These are phyloP conservation scores for Apogon talboti DNA, from an alignment of 2,797 vertebrate species.

Conservation along the genomic window DNA sequence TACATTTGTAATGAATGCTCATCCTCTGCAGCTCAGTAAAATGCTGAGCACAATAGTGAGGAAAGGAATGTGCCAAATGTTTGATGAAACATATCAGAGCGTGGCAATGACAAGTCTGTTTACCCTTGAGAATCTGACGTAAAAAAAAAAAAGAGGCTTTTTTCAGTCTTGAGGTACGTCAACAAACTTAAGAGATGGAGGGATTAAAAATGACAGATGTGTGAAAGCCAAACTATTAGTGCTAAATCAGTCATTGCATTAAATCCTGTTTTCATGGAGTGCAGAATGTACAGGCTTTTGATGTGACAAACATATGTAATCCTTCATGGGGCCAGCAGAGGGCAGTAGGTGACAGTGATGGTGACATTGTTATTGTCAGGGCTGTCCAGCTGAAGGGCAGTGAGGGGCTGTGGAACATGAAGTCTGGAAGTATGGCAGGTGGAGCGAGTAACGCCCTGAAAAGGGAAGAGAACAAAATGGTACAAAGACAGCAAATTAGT, in stretches of 20 bases:
- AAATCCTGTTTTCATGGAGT: conserved; percentile 41
- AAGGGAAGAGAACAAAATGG: conserved; percentile 62
- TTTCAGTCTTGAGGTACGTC: neutral
- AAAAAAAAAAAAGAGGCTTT: conserved; percentile 32
- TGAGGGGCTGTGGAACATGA: conserved; percentile 29
- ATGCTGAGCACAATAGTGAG: conserved; percentile 25
- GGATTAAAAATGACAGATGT: conserved; percentile 46
- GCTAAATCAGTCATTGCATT: conserved; percentile 53
- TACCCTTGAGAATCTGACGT: conserved; percentile 29
- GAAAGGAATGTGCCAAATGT: conserved; percentile 13
- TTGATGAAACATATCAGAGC: conserved; percentile 6
- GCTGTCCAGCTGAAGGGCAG: conserved; percentile 47
- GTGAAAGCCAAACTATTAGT: conserved; percentile 51
- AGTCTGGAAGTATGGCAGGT: conserved; percentile 57
- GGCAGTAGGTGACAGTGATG: conserved; percentile 68
- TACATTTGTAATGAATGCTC: conserved; percentile 12
- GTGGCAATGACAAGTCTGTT: conserved; percentile 20
- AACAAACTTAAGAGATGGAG: conserved; percentile 27
- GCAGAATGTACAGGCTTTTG: neutral
- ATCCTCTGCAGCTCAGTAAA: conserved; percentile 26
- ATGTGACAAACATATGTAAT: conserved; percentile 3
- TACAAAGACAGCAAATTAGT: conserved; percentile 73
- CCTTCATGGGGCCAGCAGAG: conserved; percentile 50
- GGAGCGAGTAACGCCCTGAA: conserved; percentile 64
- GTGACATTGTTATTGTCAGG: conserved; percentile 1